Evolutionary conservation across 2,888 invertebrate genomes (phyloP).

Genomic region (Hybos culiciformis): DNA sequence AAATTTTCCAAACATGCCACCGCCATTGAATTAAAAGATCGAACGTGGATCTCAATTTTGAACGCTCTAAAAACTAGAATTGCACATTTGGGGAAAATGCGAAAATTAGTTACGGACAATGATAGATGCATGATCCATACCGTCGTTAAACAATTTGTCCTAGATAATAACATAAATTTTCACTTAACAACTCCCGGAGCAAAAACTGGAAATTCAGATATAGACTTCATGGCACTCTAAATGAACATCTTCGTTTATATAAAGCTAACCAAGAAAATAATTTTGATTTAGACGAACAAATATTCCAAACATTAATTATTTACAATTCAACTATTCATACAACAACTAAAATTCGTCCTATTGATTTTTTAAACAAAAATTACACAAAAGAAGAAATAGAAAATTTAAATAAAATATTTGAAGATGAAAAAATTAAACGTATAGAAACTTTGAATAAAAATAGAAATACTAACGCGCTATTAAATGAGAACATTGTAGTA

Average conservation of each 20-base stretch:
- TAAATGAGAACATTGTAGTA: not conserved
- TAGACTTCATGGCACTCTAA: slow-evolving; percentile 9
- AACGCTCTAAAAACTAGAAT: slow-evolving; percentile 3
- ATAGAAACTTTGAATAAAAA: not conserved
- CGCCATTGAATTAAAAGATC: not conserved
- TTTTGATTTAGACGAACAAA: not conserved
- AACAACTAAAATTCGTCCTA: not conserved
- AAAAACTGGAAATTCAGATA: slow-evolving; percentile 10
- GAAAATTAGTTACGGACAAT: not conserved
- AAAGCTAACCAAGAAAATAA: slow-evolving; percentile 2
- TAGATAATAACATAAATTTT: slow-evolving; percentile 4
- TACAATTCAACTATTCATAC: slow-evolving; percentile 3
- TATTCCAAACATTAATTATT: not conserved
- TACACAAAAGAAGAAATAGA: not conserved
- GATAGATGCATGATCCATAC: slow-evolving; percentile 4
- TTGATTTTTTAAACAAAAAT: slow-evolving; percentile 1
- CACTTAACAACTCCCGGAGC: slow-evolving; percentile 7
- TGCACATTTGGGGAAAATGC: slow-evolving; percentile 5
- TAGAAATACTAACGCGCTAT: not conserved
- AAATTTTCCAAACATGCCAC: slow-evolving; percentile 7
- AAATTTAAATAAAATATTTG: not conserved
- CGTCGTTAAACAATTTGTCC: slow-evolving; percentile 3
- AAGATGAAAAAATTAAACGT: not conserved
- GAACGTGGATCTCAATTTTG: slow-evolving; percentile 6
- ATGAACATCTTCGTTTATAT: slow-evolving; percentile 10